These are phyloP conservation scores for Cnemophilus loriae DNA, from an alignment of 2,113 vertebrate genomes.

Conservation along the genomic window DNA sequence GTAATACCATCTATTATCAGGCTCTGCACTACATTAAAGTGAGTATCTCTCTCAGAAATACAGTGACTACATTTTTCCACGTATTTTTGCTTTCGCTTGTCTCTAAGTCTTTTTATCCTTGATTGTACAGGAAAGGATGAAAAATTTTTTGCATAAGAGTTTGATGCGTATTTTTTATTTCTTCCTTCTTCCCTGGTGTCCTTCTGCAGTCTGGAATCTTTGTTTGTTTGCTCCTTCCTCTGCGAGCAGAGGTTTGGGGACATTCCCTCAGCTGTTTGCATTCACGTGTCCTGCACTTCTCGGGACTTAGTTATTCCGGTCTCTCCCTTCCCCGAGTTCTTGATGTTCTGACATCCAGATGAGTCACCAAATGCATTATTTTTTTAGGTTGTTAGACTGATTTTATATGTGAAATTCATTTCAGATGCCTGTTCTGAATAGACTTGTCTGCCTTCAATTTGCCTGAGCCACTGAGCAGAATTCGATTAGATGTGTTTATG, in stretches of 20 bases:
- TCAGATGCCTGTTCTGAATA: not conserved
- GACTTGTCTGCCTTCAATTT: not conserved
- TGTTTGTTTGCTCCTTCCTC: not conserved
- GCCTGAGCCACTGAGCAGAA: not conserved
- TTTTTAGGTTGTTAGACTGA: not conserved
- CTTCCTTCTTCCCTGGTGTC: not conserved
- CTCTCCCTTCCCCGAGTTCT: not conserved
- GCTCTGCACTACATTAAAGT: not conserved
- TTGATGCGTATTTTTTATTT: not conserved
- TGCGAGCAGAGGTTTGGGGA: not conserved
- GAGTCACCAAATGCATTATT: not conserved
- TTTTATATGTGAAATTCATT: constrained; percentile 15
- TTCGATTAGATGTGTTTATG: not conserved
- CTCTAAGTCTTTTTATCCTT: not conserved
- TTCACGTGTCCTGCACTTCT: not conserved
- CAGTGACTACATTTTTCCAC: not conserved
- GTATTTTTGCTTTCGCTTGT: not conserved
- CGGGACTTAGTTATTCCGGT: not conserved
- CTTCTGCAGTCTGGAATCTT: not conserved
- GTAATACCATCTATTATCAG: not conserved
- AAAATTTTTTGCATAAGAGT: not conserved
- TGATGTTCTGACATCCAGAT: not conserved
- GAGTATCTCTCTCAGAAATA: not conserved
- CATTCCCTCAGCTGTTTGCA: not conserved
- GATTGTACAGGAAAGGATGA: not conserved